These are phyloP conservation scores for Scartelaos histophorus DNA, from an alignment of 2,113 vertebrate species.

Conservation along the genomic window DNA sequence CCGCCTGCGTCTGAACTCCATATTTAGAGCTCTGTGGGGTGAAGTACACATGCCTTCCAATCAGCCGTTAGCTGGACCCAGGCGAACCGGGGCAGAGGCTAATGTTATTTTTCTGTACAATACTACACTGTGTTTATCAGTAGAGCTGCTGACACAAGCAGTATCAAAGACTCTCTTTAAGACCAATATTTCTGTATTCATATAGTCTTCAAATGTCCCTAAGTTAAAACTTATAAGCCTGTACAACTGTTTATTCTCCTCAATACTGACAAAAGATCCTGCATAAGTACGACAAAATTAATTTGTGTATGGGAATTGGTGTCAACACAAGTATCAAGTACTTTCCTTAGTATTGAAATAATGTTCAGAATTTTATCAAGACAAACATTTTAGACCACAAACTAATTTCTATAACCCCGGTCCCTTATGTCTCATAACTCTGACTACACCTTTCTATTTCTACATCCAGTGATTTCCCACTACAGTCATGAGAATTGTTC, in stretches of 20 bases:
- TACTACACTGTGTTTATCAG: neutral
- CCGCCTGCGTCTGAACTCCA: constrained; percentile 70
- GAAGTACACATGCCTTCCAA: constrained; percentile 68
- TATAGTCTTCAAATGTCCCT: neutral
- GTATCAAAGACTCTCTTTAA: neutral
- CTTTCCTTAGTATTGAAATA: neutral
- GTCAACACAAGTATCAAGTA: neutral
- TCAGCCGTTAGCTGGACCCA: constrained; percentile 53
- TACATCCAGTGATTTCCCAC: neutral
- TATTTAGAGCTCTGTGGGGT: constrained; percentile 77
- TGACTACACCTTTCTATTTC: neutral
- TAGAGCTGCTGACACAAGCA: neutral
- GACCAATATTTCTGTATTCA: neutral
- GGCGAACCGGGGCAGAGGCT: constrained; percentile 32
- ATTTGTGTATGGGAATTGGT: neutral
- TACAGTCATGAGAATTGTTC: neutral
- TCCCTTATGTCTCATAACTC: neutral
- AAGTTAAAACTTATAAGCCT: neutral
- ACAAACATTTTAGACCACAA: too few species aligned
- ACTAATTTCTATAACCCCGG: too few species aligned
- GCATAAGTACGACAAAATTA: too few species aligned
- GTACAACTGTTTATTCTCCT: neutral
- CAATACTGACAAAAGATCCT: neutral
- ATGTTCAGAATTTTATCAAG: neutral
- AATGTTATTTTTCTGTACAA: neutral